Conservation (phyloP, 2,797 vertebrate genomes). For the Enteromius fasciolatus region DNA sequence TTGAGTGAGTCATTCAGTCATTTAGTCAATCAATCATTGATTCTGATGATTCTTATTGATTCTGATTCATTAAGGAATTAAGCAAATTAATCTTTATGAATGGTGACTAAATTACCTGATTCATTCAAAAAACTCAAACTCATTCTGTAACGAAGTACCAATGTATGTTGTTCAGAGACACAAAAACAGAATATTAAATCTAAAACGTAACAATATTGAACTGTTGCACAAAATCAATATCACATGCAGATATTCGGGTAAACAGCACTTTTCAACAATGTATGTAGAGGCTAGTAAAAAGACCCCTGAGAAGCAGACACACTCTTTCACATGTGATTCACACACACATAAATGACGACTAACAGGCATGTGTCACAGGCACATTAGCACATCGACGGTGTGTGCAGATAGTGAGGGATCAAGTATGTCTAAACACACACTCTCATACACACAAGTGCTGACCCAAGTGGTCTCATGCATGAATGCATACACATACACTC, state of each 20-base stretch:
- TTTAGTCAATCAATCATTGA: background rate
- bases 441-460: constrained; percentile 1
- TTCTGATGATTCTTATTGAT: too few species aligned
- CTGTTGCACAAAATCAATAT: background rate
- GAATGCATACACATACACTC: constrained; percentile 38
- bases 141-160: background rate
- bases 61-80: background rate
- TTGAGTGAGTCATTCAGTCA: background rate
- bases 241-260: background rate
- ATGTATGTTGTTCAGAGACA: too few species aligned
- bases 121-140: background rate
- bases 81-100: too few species aligned
- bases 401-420: constrained; percentile 4
- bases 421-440: constrained; percentile 12
- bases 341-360: constrained; percentile 21
- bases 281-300: background rate
- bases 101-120: background rate
- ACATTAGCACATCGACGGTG: constrained; percentile 20
- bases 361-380: constrained; percentile 2
- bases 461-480: constrained; percentile 16
- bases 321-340: background rate
- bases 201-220: background rate
- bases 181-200: background rate
- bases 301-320: background rate
- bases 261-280: background rate